A percentile compares a stretch with the other conserved stretches of the same genome.
These are phyloP conservation scores for Yoshiicerus persimilis DNA, from an alignment of 1,140 invertebrate species.

Conservation along the genomic window DNA sequence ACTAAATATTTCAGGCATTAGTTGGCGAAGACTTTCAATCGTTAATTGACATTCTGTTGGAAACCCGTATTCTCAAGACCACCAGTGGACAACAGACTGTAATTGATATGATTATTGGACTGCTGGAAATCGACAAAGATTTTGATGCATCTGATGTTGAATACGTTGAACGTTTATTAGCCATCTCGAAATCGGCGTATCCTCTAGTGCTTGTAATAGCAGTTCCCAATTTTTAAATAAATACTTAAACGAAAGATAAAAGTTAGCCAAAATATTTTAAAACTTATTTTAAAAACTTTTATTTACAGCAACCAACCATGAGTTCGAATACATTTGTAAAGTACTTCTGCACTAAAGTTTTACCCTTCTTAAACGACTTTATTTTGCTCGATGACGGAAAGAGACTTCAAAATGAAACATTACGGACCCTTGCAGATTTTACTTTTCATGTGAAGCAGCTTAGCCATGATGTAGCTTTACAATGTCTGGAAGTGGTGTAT, in stretches of 20 bases:
- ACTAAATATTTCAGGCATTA: constrained; percentile 66
- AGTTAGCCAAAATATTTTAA: too few species aligned
- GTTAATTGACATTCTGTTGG: constrained; percentile 80
- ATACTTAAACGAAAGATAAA: too few species aligned
- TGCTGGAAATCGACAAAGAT: constrained; percentile 72
- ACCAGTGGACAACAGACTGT: constrained; percentile 81
- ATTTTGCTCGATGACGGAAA: constrained; percentile 60
- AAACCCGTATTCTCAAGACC: constrained; percentile 76
- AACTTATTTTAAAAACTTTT: not conserved
- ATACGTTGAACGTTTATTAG: constrained; percentile 74
- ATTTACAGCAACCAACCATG: constrained; percentile 71
- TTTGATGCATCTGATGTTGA: constrained; percentile 77
- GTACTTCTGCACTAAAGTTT: constrained; percentile 82
- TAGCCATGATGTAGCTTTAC: constrained; percentile 68
- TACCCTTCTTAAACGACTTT: constrained; percentile 62
- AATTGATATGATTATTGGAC: constrained; percentile 77
- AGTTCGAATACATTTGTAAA: constrained; percentile 82
- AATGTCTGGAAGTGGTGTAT: constrained; percentile 72
- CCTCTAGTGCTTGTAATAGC: constrained; percentile 79
- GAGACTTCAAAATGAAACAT: constrained; percentile 74
- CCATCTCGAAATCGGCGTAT: constrained; percentile 79
- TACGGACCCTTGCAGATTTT: constrained; percentile 87
- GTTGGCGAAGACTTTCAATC: constrained; percentile 88
- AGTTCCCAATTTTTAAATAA: constrained; percentile 16
- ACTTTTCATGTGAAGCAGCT: constrained; percentile 67